Evolutionary conservation across 2,113 vertebrate species (phyloP).

Genomic region (Callaeas wilsoni): DNA sequence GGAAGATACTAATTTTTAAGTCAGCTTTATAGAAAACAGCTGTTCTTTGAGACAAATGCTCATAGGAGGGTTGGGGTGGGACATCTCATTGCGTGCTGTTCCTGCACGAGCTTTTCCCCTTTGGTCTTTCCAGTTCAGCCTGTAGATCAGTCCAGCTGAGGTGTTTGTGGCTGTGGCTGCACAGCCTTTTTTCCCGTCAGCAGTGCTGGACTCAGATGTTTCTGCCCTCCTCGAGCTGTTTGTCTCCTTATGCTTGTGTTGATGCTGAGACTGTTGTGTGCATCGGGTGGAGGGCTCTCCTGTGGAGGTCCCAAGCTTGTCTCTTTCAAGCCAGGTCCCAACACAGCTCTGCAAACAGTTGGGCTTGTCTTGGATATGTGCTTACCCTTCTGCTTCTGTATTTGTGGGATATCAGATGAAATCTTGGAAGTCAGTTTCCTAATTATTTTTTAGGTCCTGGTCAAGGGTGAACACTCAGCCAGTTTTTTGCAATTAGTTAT

Average conservation of each 20-base stretch:
- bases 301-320: not conserved
- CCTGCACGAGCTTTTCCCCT: not conserved
- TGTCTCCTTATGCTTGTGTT: not conserved
- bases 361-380: fast-evolving
- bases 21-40: conserved; percentile 7
- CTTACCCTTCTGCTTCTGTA: not conserved
- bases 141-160: not conserved
- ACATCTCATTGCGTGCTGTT: not conserved
- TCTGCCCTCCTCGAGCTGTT: not conserved
- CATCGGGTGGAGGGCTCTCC: not conserved
- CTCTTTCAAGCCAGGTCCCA: not conserved
- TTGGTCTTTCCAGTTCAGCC: not conserved
- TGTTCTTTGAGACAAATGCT: not conserved
- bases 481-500: not conserved
- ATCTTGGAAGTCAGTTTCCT: not conserved
- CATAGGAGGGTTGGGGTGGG: not conserved
- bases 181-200: not conserved
- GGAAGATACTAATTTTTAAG: conserved; percentile 41
- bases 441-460: not conserved
- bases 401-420: not conserved
- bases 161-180: too few relatives aligned
- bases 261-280: not conserved
- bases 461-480: not conserved
- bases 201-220: not conserved
- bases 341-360: not conserved